These are phyloP conservation scores for Oceanodroma leucorhoa DNA, from an alignment of 2,797 vertebrate genomes.

Conservation along the genomic window DNA sequence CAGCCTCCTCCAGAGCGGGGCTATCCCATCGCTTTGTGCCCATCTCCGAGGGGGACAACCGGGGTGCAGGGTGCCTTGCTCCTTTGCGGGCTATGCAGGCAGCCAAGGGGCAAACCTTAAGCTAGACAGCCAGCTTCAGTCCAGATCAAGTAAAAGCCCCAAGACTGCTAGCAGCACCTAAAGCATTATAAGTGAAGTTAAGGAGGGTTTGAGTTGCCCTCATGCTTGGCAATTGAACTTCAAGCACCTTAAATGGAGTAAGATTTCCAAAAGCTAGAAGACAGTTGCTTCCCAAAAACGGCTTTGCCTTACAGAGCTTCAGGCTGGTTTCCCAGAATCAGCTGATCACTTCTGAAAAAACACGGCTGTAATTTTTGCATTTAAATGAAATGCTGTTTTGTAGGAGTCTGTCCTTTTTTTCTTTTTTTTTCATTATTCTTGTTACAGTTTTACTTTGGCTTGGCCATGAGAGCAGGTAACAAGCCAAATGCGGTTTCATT, in stretches of 20 bases:
- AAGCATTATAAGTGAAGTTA: neutral
- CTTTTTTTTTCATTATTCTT: neutral
- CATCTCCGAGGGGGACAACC: neutral
- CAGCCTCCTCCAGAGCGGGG: neutral
- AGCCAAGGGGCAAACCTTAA: neutral
- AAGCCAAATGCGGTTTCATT: neutral
- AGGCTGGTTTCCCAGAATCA: conserved; percentile 11
- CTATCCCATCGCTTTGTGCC: accelerated
- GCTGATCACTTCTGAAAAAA: neutral
- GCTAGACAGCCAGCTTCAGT: neutral
- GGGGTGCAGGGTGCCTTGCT: accelerated
- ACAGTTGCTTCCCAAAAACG: neutral
- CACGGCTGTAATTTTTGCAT: neutral
- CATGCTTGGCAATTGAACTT: neutral
- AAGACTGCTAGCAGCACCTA: neutral
- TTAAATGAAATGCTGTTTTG: neutral
- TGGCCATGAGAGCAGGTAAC: neutral
- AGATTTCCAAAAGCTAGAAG: neutral
- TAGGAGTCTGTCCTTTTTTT: neutral
- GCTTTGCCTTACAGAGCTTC: neutral
- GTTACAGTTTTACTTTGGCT: neutral
- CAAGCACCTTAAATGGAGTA: neutral
- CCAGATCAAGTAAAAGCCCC: neutral
- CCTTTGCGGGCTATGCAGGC: accelerated
- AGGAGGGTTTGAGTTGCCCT: neutral